Conservation (phyloP, 2,113 vertebrate species). For the Plectropomus leopardus region DNA sequence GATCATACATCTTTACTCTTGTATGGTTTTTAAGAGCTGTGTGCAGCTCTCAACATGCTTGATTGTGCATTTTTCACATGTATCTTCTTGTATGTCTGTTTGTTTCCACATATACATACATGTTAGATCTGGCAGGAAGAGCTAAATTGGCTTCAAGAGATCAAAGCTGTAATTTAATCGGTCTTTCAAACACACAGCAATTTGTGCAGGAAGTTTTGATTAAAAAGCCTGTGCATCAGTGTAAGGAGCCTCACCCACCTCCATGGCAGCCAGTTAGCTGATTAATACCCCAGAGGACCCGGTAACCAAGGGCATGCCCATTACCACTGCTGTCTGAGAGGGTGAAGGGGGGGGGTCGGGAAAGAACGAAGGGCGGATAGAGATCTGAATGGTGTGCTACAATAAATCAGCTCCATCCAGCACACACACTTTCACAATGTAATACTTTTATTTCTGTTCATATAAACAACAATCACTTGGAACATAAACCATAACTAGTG, state of each 20-base stretch:
- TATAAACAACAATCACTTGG: neutral
- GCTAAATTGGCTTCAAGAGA: conserved; percentile 58
- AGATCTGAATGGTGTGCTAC: conserved; percentile 19
- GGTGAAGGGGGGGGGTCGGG: conserved; percentile 30
- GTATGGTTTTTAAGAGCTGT: neutral
- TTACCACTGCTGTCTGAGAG: conserved; percentile 52
- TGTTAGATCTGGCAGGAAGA: conserved; percentile 30
- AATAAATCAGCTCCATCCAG: conserved; percentile 54
- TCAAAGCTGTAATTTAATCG: conserved; percentile 74
- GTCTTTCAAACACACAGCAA: conserved; percentile 47
- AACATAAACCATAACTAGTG: neutral
- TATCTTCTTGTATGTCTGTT: conserved; percentile 11
- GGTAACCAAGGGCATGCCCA: conserved; percentile 41
- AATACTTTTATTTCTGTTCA: conserved; percentile 21
- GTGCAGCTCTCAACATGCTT: neutral
- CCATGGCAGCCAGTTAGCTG: conserved; percentile 72
- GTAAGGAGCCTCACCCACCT: conserved; percentile 48
- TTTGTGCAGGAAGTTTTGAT: conserved; percentile 71
- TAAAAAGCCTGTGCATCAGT: conserved; percentile 66
- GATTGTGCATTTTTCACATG: conserved; percentile 16
- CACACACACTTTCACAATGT: neutral
- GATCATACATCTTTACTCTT: neutral
- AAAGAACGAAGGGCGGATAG: conserved; percentile 6
- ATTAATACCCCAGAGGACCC: conserved; percentile 76
- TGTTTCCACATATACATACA: conserved; percentile 22